Conservation (phyloP, 2,797 vertebrate species). For the Oreortyx pictus region DNA sequence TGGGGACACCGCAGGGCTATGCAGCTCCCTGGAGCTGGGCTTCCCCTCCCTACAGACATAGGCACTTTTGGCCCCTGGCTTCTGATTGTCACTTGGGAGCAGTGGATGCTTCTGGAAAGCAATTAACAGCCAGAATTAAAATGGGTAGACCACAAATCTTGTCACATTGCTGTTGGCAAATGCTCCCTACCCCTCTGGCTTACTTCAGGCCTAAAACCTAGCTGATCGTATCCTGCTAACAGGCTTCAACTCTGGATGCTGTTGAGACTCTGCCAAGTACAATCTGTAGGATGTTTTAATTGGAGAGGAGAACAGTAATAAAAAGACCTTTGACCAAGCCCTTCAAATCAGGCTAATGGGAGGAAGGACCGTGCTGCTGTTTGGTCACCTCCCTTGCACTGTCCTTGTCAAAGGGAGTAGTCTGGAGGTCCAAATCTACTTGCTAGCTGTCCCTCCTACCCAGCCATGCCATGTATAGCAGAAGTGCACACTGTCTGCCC, state of each 20-base stretch:
- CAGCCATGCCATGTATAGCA: neutral
- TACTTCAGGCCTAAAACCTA: constrained; percentile 27
- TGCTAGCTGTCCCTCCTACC: neutral
- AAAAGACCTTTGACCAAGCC: constrained; percentile 25
- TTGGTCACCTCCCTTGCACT: neutral
- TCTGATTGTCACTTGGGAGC: constrained; percentile 12
- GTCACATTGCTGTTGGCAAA: constrained; percentile 31
- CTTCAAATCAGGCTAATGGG: constrained; percentile 4
- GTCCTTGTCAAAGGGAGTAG: neutral
- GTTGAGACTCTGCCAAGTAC: constrained; percentile 36
- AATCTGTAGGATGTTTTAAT: constrained; percentile 42
- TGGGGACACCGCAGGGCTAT: fast-evolving
- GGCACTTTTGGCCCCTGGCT: constrained; percentile 9
- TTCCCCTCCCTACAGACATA: neutral
- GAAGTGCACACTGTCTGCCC: constrained; percentile 8
- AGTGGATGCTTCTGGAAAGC: constrained; percentile 34
- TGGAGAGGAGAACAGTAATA: constrained; percentile 35
- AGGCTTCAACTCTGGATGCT: neutral
- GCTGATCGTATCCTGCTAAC: constrained; percentile 19
- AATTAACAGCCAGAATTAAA: constrained; percentile 52
- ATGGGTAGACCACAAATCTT: constrained; percentile 30
- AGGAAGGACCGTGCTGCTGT: neutral
- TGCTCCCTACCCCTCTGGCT: constrained; percentile 35
- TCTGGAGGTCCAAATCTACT: neutral
- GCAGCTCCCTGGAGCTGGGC: neutral